These are phyloP conservation scores for Coregonus sp. DNA, from an alignment of 2,797 vertebrate genomes.

Conservation along the genomic window DNA sequence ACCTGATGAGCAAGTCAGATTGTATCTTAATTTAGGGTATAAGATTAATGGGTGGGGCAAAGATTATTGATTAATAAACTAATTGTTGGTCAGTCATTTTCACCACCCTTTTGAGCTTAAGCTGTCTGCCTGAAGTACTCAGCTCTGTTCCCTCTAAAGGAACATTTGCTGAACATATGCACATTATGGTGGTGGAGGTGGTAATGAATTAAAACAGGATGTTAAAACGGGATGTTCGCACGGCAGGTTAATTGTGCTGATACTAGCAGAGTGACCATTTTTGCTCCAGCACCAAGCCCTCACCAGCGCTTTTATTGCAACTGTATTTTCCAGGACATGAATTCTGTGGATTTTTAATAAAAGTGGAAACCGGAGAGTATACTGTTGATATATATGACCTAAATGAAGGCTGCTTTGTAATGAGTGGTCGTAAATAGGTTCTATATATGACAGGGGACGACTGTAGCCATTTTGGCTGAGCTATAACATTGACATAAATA, in stretches of 20 bases:
- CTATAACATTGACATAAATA: conserved; percentile 60
- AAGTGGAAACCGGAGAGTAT: conserved; percentile 3
- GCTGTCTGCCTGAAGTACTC: conserved; percentile 63
- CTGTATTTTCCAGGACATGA: conserved; percentile 71
- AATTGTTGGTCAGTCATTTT: conserved; percentile 35
- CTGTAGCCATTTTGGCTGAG: conserved; percentile 56
- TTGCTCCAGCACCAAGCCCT: conserved; percentile 39
- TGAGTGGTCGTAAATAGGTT: conserved; percentile 69
- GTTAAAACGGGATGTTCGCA: conserved; percentile 41
- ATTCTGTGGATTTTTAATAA: conserved; percentile 22
- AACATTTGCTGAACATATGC: conserved; percentile 47
- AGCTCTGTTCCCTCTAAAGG: conserved; percentile 42
- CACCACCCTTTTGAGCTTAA: conserved; percentile 30
- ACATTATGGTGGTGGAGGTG: conserved; percentile 41
- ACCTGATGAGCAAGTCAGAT: not conserved
- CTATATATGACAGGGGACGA: conserved; percentile 36
- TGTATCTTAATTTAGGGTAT: not conserved
- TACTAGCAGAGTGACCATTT: conserved; percentile 65
- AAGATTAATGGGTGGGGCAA: not conserved
- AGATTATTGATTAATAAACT: conserved; percentile 58
- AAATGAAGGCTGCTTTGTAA: not conserved
- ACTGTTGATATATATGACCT: not conserved
- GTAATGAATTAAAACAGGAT: conserved; percentile 54
- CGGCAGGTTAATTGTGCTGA: conserved; percentile 70
- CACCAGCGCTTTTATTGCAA: conserved; percentile 59